phyloP scores from a whole-genome alignment of 2,797 vertebrate species.

The Buphagus erythrorhynchus region DNA sequence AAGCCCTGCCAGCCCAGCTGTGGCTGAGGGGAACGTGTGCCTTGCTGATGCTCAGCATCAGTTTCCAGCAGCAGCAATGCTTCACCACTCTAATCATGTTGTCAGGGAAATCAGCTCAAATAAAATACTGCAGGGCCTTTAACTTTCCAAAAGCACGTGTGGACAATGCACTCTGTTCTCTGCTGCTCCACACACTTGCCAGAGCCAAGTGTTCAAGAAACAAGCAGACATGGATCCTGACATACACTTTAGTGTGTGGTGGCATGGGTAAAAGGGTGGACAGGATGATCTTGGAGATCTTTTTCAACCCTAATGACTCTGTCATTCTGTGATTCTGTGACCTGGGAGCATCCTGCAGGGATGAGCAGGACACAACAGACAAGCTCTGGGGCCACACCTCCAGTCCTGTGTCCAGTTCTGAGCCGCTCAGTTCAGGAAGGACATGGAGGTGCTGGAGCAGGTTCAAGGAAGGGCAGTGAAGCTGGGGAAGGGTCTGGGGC shows the following conservation, averaged over 20 bases:
- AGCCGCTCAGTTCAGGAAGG: not conserved
- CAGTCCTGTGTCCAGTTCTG: not conserved
- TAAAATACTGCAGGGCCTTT: not conserved
- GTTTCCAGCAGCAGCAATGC: not conserved
- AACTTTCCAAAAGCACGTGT: fast-evolving
- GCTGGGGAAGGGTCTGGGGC: not conserved
- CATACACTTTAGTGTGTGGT: not conserved
- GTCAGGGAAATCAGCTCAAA: not conserved
- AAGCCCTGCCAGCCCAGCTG: not conserved
- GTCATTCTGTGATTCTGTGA: not conserved
- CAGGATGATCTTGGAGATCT: not conserved
- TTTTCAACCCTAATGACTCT: not conserved
- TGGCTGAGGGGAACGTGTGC: fast-evolving
- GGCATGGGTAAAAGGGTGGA: not conserved
- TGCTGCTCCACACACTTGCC: not conserved
- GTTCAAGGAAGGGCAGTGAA: fast-evolving
- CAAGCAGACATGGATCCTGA: not conserved
- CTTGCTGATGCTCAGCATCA: not conserved
- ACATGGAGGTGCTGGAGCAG: not conserved
- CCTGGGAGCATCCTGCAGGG: fast-evolving
- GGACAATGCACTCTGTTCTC: not conserved
- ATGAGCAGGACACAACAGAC: not conserved
- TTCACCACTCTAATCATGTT: not conserved
- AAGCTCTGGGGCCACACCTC: not conserved
- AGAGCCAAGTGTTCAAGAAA: not conserved